These are phyloP conservation scores for Drosophila subobscura DNA, from an alignment of 1,140 invertebrate species.

Conservation along the genomic window DNA sequence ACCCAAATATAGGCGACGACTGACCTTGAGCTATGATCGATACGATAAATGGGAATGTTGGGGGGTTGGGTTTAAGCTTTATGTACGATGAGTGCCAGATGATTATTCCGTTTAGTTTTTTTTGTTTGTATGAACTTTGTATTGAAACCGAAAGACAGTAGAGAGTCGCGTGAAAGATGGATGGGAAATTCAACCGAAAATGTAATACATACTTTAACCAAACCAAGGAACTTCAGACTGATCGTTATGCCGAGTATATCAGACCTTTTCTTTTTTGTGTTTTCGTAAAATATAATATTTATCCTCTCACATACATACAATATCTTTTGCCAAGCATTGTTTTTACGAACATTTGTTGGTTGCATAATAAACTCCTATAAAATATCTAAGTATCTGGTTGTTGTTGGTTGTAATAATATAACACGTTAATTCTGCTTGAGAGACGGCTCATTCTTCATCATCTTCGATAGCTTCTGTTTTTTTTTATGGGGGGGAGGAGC, in stretches of 20 bases:
- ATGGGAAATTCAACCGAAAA: constrained; percentile 18
- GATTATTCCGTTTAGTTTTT: too few relatives aligned
- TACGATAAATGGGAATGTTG: constrained; percentile 32
- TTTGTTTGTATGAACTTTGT: not conserved
- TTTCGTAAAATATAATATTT: constrained; percentile 9
- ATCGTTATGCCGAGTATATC: constrained; percentile 1
- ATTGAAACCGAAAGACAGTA: constrained; percentile 4
- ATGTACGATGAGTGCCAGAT: constrained; percentile 6
- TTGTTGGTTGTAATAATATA: constrained; percentile 3
- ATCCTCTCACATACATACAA: constrained; percentile 33
- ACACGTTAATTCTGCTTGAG: constrained; percentile 16
- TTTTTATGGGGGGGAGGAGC: too few relatives aligned
- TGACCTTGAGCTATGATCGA: constrained; percentile 36
- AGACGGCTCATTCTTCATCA: not conserved
- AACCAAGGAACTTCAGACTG: constrained; percentile 5
- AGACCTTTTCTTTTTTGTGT: too few relatives aligned
- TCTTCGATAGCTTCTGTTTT: constrained; percentile 6
- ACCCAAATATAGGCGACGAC: constrained; percentile 29
- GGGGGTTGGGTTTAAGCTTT: constrained; percentile 14
- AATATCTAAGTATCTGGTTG: constrained; percentile 39
- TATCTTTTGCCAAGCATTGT: constrained; percentile 25
- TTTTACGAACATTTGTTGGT: constrained; percentile 33
- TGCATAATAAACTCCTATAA: constrained; percentile 67
- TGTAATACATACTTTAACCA: constrained; percentile 10
- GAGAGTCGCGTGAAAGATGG: constrained; percentile 12